phyloP scores from a whole-genome alignment of 2,797 vertebrate species.

The Hemibagrus guttatus region DNA sequence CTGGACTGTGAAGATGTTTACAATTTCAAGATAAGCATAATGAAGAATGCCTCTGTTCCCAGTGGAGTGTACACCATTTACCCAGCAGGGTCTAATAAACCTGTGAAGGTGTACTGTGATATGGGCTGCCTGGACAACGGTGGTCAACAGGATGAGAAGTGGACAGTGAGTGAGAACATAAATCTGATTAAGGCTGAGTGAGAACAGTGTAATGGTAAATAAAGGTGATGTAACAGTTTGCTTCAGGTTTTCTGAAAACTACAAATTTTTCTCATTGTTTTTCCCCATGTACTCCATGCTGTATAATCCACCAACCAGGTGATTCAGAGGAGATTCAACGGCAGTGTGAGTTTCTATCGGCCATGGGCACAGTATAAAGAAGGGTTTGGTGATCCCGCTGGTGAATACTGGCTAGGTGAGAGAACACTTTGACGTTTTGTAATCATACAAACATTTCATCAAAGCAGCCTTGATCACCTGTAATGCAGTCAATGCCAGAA shows the following conservation, averaged over 20 bases:
- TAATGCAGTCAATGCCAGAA: too few species aligned
- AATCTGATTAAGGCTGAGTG: not conserved
- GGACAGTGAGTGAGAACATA: conserved; percentile 22
- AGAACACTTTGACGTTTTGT: not conserved
- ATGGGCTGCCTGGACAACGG: not conserved
- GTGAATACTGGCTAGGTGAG: conserved; percentile 78
- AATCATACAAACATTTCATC: not conserved
- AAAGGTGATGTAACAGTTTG: not conserved
- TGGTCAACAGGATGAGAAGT: not conserved
- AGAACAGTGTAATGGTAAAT: not conserved
- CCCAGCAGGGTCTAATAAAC: conserved; percentile 65
- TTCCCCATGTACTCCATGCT: not conserved
- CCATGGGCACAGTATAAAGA: conserved; percentile 73
- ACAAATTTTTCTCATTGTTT: not conserved
- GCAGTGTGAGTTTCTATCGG: conserved; percentile 73
- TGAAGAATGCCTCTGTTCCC: conserved; percentile 49
- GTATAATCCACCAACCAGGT: conserved; percentile 58
- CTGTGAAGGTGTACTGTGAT: conserved; percentile 35
- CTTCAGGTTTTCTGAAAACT: not conserved
- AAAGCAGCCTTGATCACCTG: too few species aligned
- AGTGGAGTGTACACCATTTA: conserved; percentile 75
- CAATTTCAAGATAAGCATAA: not conserved
- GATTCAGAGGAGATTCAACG: conserved; percentile 75
- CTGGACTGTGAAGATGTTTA: conserved; percentile 73
- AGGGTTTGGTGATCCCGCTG: conserved; percentile 69